Percentiles rank a stretch among this genome's conserved stretches.
Conservation (phyloP, 2,797 vertebrate species). For the Hemibagrus guttatus region DNA sequence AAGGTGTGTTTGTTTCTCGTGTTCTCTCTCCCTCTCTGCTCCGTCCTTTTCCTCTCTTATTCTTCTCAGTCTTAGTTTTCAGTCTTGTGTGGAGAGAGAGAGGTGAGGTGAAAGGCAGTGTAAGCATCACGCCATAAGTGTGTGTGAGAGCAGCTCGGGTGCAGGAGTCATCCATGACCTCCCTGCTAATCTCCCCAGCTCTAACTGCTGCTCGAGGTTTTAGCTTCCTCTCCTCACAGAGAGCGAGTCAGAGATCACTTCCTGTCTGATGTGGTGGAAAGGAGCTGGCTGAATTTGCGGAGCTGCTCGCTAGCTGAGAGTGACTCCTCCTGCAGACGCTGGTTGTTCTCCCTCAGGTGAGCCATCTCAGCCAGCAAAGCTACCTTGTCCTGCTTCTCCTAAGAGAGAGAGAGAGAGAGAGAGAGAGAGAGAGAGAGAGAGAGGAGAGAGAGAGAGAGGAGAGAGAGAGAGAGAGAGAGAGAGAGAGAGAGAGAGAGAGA, state of each 20-base stretch:
- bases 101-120: slow-evolving; percentile 34
- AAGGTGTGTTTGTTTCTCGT: neutral
- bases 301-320: slow-evolving; percentile 85
- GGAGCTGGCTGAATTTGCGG: slow-evolving; percentile 83
- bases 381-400: slow-evolving; percentile 95
- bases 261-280: slow-evolving; percentile 72
- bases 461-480: too few species aligned
- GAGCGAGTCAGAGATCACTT: slow-evolving; percentile 54
- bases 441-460: too few species aligned
- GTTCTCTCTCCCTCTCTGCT: slow-evolving; percentile 4
- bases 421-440: slow-evolving; percentile 12
- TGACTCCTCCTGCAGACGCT: slow-evolving; percentile 88
- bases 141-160: slow-evolving; percentile 1
- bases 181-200: neutral
- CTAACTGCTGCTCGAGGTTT: neutral
- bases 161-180: neutral
- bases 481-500: too few species aligned
- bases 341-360: slow-evolving; percentile 87
- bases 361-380: slow-evolving; percentile 88
- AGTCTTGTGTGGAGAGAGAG: neutral
- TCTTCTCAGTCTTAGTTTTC: neutral
- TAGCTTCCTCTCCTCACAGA: neutral
- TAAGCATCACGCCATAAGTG: neutral
- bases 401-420: neutral
- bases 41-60: neutral